Evolutionary conservation across 2,113 vertebrate species (phyloP), one percentile per base, ranked within the genome.

Genomic region (Salvelinus sp.): DNA sequence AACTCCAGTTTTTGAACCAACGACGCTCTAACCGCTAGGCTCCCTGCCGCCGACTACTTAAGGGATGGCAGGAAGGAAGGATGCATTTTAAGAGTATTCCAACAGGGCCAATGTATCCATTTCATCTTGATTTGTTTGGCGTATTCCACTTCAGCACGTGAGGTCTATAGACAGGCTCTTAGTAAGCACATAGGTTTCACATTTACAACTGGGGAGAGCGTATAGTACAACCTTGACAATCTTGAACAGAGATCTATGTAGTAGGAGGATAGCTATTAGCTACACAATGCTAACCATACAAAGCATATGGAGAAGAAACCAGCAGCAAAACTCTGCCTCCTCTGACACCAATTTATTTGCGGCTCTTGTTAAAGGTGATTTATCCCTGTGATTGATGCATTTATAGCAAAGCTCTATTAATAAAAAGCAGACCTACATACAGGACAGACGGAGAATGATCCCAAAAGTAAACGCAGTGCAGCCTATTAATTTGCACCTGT

Each of bases 341-440:
- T n/a, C 14, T 20, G 57, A 22, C 57, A 60, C 16, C 57, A 54
- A 6, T 16, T 12, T 16, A 16, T 54, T 4, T 54, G 50, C 50
- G 1, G 12, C 50, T 54, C 50, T 54, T 18, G 50, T 54, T 54
- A 54, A 54, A 54, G 50, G 16, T 16, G 50, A 54, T 66, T 25
- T 44, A 28, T 20, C 38, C 25, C 44, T 38, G 44, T 74, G 72
- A 65, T 70, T 76, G 76, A 23, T 38, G 77, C 73, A 13, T 74
- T 64, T n/a, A 62, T 22, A 54, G 20, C 58, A 22, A 62, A 62
- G 58, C 58, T n/a, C n/a, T 62, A 54, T 54, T 4, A 14, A 54
- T 18, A 54, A 54, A 54, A 54, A 54, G 50, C 2, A 44, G 3
- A 57, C 54, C 54, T 57, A 20, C 54, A 57, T 20, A 57, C 54